Conservation (phyloP, 2,888 invertebrate species). For the Thymelicus lineola region DNA sequence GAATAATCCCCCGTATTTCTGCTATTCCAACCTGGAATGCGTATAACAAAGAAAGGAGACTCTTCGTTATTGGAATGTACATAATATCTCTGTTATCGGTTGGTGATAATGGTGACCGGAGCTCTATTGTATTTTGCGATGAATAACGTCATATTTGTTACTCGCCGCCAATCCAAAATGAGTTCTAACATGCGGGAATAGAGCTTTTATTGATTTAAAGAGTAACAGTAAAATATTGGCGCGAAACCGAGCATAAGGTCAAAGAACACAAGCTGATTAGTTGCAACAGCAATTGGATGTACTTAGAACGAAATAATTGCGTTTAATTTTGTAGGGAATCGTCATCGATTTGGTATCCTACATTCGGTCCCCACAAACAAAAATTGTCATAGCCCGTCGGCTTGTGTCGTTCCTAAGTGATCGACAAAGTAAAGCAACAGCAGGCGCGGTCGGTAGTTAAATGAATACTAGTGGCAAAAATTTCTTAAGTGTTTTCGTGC, state of each 20-base stretch:
- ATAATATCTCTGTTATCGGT: slow-evolving; percentile 68
- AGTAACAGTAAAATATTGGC: slow-evolving; percentile 43
- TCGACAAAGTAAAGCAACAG: too few species aligned
- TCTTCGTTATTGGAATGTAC: slow-evolving; percentile 74
- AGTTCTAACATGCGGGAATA: slow-evolving; percentile 44
- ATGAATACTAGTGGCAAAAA: too few species aligned
- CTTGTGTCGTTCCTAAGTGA: too few species aligned
- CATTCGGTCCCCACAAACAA: too few species aligned
- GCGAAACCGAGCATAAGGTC: slow-evolving; percentile 61
- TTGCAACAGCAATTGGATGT: slow-evolving; percentile 51
- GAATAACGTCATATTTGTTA: slow-evolving; percentile 53
- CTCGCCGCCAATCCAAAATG: slow-evolving; percentile 44
- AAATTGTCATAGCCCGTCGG: too few species aligned
- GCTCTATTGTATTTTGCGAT: slow-evolving; percentile 49
- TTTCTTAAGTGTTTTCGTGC: too few species aligned
- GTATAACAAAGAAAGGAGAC: slow-evolving; percentile 71
- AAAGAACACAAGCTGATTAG: slow-evolving; percentile 79
- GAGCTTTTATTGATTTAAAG: slow-evolving; percentile 44
- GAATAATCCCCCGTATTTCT: slow-evolving; percentile 24
- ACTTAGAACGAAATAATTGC: slow-evolving; percentile 58
- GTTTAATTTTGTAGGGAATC: slow-evolving; percentile 47
- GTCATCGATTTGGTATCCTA: not conserved
- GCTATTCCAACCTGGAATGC: slow-evolving; percentile 42
- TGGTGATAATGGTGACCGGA: slow-evolving; percentile 71
- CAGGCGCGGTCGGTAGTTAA: too few species aligned